These are phyloP conservation scores for Brachirus orientalis DNA, from an alignment of 2,113 vertebrate genomes.

Conservation along the genomic window DNA sequence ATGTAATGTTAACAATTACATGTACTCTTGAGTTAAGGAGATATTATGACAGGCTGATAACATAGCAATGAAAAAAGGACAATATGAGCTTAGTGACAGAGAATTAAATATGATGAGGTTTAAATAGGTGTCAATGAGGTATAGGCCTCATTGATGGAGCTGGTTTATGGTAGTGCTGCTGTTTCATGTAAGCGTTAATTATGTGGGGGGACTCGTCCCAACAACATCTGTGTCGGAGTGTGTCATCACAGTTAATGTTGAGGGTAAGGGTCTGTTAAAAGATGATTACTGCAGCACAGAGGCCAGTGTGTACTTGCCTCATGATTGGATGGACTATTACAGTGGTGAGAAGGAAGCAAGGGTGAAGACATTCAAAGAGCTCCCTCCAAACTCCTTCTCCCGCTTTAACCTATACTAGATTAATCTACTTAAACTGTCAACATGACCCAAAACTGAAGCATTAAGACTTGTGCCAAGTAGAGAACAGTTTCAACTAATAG, in stretches of 20 bases:
- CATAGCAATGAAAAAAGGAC: background rate
- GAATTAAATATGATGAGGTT: conserved; percentile 50
- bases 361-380: conserved; percentile 47
- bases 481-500: conserved; percentile 46
- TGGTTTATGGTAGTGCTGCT: conserved; percentile 39
- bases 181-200: conserved; percentile 52
- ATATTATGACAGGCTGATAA: conserved; percentile 33
- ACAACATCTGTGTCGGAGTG: conserved; percentile 34
- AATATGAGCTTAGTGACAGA: conserved; percentile 17
- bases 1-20: conserved; percentile 40
- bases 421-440: conserved; percentile 72
- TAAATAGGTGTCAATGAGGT: conserved; percentile 56
- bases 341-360: conserved; percentile 15
- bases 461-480: conserved; percentile 40
- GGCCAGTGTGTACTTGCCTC: conserved; percentile 10
- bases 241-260: conserved; percentile 24
- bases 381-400: conserved; percentile 30
- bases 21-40: conserved; percentile 43
- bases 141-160: conserved; percentile 47
- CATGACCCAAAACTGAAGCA: conserved; percentile 65
- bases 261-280: conserved; percentile 45
- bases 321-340: conserved; percentile 23
- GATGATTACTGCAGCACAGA: conserved; percentile 32
- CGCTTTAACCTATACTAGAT: conserved; percentile 44
- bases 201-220: conserved; percentile 35